A percentile compares a stretch with the other conserved stretches of the same genome.
Conservation (phyloP, 2,113 vertebrate species). For the Symphodus melops region DNA sequence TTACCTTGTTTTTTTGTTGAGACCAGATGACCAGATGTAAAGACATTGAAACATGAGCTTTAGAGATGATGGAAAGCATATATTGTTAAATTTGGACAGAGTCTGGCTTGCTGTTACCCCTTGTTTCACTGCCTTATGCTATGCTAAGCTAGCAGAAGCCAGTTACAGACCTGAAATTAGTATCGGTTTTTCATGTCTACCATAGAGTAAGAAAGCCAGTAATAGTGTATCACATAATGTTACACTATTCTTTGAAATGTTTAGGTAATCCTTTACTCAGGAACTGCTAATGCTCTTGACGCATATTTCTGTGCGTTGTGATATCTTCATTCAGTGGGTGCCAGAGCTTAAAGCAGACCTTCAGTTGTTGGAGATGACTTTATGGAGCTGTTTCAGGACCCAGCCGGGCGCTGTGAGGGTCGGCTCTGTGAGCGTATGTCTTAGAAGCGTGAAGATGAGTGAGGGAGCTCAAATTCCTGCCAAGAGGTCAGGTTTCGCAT, state of each 20-base stretch:
- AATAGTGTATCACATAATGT: neutral
- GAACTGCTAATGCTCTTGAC: neutral
- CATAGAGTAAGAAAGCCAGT: neutral
- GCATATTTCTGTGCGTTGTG: conserved; percentile 6
- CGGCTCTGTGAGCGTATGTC: conserved; percentile 54
- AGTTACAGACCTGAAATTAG: too few relatives aligned
- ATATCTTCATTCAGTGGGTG: conserved; percentile 49
- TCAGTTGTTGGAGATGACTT: conserved; percentile 54
- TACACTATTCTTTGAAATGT: neutral
- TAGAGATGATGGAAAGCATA: neutral
- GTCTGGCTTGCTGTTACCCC: neutral
- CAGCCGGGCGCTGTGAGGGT: conserved; percentile 38
- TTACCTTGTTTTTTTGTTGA: too few relatives aligned
- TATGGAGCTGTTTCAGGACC: conserved; percentile 41
- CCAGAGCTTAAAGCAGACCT: conserved; percentile 30
- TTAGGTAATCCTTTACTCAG: neutral
- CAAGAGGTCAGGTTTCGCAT: conserved; percentile 83
- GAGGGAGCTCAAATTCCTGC: conserved; percentile 77
- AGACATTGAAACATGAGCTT: neutral
- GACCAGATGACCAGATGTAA: too few relatives aligned
- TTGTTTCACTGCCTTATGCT: neutral
- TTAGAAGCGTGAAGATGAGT: conserved; percentile 76
- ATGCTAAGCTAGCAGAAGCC: too few relatives aligned
- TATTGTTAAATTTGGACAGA: neutral
- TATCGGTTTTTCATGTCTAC: too few relatives aligned